Percentiles rank a stretch among this genome's conserved stretches.
phyloP scores from a whole-genome alignment of 1,140 invertebrate species.

The Brachionus rotundiformis region DNA sequence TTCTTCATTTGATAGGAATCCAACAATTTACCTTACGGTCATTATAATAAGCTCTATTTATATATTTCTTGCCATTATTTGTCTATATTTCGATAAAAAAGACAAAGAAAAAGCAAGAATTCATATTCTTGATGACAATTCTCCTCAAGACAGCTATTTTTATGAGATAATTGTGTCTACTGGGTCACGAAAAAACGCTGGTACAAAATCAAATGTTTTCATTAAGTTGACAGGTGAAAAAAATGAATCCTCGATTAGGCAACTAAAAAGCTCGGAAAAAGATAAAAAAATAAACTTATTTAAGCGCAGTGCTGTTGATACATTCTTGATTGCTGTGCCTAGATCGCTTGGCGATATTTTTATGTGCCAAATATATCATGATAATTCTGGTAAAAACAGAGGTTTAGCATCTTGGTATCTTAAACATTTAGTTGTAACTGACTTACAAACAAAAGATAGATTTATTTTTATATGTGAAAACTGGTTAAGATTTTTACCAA shows the following conservation, averaged over 20 bases:
- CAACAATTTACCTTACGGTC: constrained; percentile 67
- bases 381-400: constrained; percentile 59
- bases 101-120: constrained; percentile 66
- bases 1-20: constrained; percentile 67
- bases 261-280: constrained; percentile 27
- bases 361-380: constrained; percentile 64
- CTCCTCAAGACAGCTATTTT: constrained; percentile 65
- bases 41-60: constrained; percentile 65
- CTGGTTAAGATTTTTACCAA: constrained; percentile 56
- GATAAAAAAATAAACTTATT: constrained; percentile 47
- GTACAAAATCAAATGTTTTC: constrained; percentile 53
- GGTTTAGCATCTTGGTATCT: constrained; percentile 60
- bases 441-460: constrained; percentile 63
- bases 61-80: constrained; percentile 58
- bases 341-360: constrained; percentile 58
- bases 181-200: constrained; percentile 64
- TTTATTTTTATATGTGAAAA: constrained; percentile 61
- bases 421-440: constrained; percentile 61
- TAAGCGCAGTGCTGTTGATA: constrained; percentile 57
- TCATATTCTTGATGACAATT: constrained; percentile 66
- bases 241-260: neutral
- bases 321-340: constrained; percentile 66
- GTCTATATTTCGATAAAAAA: constrained; percentile 57
- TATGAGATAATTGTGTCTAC: constrained; percentile 68
- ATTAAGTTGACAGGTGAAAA: constrained; percentile 51